Evolutionary conservation across 30 jellyfish, hydroid and myxozoan species (phyloP).

Genomic region (Aurelia coerulea): DNA sequence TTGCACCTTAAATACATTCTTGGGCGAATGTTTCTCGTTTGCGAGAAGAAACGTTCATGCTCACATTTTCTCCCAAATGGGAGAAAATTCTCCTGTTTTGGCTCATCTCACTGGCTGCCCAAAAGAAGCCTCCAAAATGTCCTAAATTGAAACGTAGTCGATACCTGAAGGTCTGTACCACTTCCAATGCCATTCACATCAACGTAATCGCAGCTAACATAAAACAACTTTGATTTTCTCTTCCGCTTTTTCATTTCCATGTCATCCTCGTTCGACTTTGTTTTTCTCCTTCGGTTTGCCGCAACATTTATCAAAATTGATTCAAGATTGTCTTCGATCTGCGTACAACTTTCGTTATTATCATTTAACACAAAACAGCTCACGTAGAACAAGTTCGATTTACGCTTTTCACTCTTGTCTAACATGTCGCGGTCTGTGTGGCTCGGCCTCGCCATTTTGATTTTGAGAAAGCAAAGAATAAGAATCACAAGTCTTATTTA

Average conservation of each 20-base stretch:
- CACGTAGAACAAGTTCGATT: conserved; percentile 61
- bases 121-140: no score
- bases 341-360: conserved; percentile 13
- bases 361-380: conserved; percentile 37
- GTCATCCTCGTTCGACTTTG: not conserved
- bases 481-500: not conserved
- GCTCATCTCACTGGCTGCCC: no score
- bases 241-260: conserved; percentile 9
- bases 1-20: no score
- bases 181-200: conserved; percentile 35
- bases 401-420: conserved; percentile 19
- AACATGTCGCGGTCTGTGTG: not conserved
- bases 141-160: not conserved
- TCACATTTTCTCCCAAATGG: no score
- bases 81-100: no score
- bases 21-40: no score
- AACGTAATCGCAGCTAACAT: conserved; percentile 80
- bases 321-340: not conserved
- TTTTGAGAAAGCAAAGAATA: not conserved
- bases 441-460: conserved; percentile 29
- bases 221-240: conserved; percentile 82
- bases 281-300: not conserved
- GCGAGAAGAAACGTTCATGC: no score
- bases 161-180: not conserved
- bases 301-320: conserved; percentile 3